Base-by-base conservation (phyloP, 2,113 vertebrate species). In the Elachura formosa region DNA sequence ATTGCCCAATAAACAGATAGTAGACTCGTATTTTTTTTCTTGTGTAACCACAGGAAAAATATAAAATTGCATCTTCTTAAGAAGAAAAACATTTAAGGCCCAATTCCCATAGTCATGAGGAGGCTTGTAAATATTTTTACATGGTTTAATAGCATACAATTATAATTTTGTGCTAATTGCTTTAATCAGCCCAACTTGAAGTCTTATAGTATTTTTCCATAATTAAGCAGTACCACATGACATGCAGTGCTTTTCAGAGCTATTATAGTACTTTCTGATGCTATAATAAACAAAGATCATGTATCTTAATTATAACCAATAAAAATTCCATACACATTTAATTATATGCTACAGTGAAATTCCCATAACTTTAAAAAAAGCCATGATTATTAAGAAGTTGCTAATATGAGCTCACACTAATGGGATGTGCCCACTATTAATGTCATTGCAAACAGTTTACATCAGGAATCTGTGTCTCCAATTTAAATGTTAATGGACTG, bases 301-400 rank as follows among this genome's bases (percentile, higher is more conserved):
- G 83, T 89, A 82, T 97, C 96, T 98, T 97, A 97, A 98, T 98
- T 97, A 98, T 82, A 96, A 75, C 93, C 71, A 97, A 98, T 97
- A 98, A 97, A 97, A 95, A 96, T 97, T 97, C 92, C 93, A 66
- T 96, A 97, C 90, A 97, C 94, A 96, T 97, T 97, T 96, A 98
- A 98, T 98, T 98, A 97, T 96, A 95, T 78, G 87, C 88, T 96
- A 92, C 94, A 95, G 85, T 96, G 95, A 92, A 97, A 97, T 96
- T 96, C 91, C 68, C 91, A 97, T 96, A 97, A 96, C 84, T 97
- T 97, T 84, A 94, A 91, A 95, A 84, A 76, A 76, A 89, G 34
- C 89, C 84, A 79, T 69, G 74, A 96, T 93, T 97, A 94, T 87
- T 95, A 89, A 77, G 64, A 96, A 68, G 79, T 79, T 76, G 92